These are phyloP conservation scores for Chitala chitala DNA, from an alignment of 2,113 vertebrate genomes.

Conservation along the genomic window DNA sequence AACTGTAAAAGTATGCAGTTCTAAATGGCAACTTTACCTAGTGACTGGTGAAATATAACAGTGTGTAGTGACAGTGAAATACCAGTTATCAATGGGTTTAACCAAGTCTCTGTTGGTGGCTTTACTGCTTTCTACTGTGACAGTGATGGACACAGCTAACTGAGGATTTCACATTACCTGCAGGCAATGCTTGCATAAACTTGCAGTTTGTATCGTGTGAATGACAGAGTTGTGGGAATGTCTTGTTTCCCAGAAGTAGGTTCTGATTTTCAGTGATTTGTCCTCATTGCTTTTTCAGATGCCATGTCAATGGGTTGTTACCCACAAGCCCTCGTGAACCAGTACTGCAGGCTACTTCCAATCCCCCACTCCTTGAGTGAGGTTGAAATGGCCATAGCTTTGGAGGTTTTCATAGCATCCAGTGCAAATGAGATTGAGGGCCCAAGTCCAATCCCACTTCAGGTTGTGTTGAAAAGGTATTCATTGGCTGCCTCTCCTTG, in stretches of 20 bases:
- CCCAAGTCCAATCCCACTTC: slow-evolving; percentile 51
- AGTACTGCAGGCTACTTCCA: slow-evolving; percentile 5
- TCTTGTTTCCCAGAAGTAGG: neutral
- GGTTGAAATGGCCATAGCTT: slow-evolving; percentile 80
- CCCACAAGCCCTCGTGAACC: slow-evolving; percentile 13
- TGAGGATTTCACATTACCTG: too few relatives aligned
- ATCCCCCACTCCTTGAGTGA: slow-evolving; percentile 75
- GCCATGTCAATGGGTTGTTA: slow-evolving; percentile 10
- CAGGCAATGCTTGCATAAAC: too few relatives aligned
- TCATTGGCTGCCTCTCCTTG: slow-evolving; percentile 13
- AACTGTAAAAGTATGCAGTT: too few relatives aligned
- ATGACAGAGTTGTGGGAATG: neutral
- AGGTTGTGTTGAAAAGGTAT: slow-evolving; percentile 83
- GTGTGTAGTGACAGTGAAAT: too few relatives aligned
- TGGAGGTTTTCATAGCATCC: slow-evolving; percentile 82
- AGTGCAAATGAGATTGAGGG: slow-evolving; percentile 66
- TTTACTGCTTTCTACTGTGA: too few relatives aligned
- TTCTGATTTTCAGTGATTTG: neutral
- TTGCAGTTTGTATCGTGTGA: neutral
- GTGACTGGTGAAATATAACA: too few relatives aligned
- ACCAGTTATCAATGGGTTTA: too few relatives aligned
- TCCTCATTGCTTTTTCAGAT: slow-evolving; percentile 1
- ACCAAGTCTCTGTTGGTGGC: too few relatives aligned
- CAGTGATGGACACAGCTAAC: too few relatives aligned
- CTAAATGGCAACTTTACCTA: too few relatives aligned